Percentiles rank a stretch among this genome's conserved stretches.
These are phyloP conservation scores for Coleophora flavipennella DNA, from an alignment of 2,888 invertebrate genomes.

Conservation along the genomic window DNA sequence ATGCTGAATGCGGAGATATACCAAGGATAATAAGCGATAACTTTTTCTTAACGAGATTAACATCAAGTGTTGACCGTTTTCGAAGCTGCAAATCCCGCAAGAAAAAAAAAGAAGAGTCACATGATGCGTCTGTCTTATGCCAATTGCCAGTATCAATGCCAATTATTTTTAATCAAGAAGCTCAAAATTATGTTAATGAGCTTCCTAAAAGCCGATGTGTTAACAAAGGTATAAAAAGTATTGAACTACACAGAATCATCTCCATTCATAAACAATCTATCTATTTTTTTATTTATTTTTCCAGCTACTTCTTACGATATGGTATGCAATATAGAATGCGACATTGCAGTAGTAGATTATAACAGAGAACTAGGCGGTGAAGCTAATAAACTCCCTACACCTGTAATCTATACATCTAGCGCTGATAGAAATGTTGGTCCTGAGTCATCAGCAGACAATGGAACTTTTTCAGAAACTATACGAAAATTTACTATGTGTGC, in stretches of 20 bases:
- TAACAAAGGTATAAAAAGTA: neutral
- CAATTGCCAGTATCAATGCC: neutral
- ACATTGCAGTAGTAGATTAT: neutral
- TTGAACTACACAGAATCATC: too few relatives aligned
- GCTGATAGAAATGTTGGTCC: too few relatives aligned
- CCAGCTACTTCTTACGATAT: neutral
- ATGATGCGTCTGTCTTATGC: neutral
- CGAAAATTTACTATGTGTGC: too few relatives aligned
- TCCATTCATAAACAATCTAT: neutral
- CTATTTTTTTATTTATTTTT: neutral
- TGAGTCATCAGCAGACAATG: too few relatives aligned
- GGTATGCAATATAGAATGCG: neutral
- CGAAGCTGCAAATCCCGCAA: too few relatives aligned
- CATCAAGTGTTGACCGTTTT: too few relatives aligned
- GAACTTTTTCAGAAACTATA: too few relatives aligned
- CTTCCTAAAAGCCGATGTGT: neutral
- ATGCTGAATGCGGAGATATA: slow-evolving; percentile 30
- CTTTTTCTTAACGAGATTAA: slow-evolving; percentile 13
- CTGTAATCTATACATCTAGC: too few relatives aligned
- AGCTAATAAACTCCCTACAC: too few relatives aligned
- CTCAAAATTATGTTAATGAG: neutral
- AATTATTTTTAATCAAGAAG: neutral
- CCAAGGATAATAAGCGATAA: slow-evolving; percentile 42
- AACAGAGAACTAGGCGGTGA: neutral
- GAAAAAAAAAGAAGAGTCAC: neutral